These are phyloP conservation scores for Somateria mollissima DNA, from an alignment of 2,797 vertebrate species.

Conservation along the genomic window DNA sequence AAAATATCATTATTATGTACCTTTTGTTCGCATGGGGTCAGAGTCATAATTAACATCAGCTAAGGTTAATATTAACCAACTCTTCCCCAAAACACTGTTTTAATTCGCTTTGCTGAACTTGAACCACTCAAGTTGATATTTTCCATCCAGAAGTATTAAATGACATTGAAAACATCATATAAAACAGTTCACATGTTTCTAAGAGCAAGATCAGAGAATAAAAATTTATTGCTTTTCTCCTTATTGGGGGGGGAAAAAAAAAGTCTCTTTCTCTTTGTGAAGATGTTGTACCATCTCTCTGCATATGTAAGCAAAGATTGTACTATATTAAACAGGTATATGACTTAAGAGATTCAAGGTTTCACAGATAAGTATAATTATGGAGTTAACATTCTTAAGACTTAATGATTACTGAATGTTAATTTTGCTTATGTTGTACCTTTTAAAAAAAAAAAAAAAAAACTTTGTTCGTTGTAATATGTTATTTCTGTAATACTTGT, in stretches of 20 bases:
- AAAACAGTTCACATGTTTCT: constrained; percentile 8
- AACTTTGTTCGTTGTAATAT: background rate
- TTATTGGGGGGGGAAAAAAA: background rate
- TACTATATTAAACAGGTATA: background rate
- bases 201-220: background rate
- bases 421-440: background rate
- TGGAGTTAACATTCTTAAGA: background rate
- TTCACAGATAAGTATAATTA: background rate
- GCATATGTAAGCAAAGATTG: background rate
- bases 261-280: background rate
- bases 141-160: background rate
- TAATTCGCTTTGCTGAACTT: background rate
- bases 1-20: background rate
- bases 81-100: background rate
- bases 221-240: background rate
- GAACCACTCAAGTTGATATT: background rate
- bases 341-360: background rate
- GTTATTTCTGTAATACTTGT: too few relatives aligned
- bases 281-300: background rate
- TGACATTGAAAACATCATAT: background rate
- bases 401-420: background rate
- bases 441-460: too few relatives aligned
- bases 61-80: background rate
- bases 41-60: background rate
- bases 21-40: background rate